phyloP scores from a whole-genome alignment of 2,888 invertebrate genomes.

The Zygaena filipendulae region DNA sequence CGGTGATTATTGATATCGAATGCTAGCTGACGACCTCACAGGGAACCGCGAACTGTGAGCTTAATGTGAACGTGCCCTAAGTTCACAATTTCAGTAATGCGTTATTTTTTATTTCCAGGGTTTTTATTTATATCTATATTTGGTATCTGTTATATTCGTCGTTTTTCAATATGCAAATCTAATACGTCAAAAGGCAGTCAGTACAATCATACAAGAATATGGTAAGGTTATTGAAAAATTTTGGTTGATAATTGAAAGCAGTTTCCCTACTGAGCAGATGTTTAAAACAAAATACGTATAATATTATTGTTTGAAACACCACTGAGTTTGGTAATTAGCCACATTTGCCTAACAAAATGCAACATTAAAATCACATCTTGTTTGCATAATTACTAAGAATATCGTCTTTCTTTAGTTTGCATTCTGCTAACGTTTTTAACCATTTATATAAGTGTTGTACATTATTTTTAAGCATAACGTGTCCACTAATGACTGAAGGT shows the following conservation, averaged over 20 bases:
- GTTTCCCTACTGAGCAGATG: slow-evolving; percentile 10
- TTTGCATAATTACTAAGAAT: slow-evolving; percentile 64
- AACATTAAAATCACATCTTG: slow-evolving; percentile 66
- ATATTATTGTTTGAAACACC: slow-evolving; percentile 1
- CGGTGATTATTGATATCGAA: too few species aligned
- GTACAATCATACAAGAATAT: slow-evolving; percentile 65
- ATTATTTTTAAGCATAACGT: too few species aligned
- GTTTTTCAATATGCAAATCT: slow-evolving; percentile 76
- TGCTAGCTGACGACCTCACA: too few species aligned
- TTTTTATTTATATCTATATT: slow-evolving; percentile 85
- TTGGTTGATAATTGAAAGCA: slow-evolving; percentile 18
- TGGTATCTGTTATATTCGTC: slow-evolving; percentile 81
- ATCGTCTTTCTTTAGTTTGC: slow-evolving; percentile 51
- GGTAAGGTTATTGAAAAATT: slow-evolving; percentile 42
- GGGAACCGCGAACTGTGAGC: too few species aligned
- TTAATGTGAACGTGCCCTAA: too few species aligned
- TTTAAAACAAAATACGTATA: too few species aligned
- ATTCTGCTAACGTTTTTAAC: slow-evolving; percentile 47
- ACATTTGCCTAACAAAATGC: slow-evolving; percentile 62
- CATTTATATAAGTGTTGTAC: slow-evolving; percentile 42
- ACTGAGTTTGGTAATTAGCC: slow-evolving; percentile 42
- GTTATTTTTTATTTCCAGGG: slow-evolving; percentile 73
- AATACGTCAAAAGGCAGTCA: slow-evolving; percentile 72
- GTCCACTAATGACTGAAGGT: slow-evolving; percentile 13
- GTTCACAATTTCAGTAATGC: too few species aligned